Percentiles rank a stretch among this genome's conserved stretches.
Evolutionary conservation across 1,140 invertebrate genomes (phyloP).

Genomic region (Phocides pigmalion): DNA sequence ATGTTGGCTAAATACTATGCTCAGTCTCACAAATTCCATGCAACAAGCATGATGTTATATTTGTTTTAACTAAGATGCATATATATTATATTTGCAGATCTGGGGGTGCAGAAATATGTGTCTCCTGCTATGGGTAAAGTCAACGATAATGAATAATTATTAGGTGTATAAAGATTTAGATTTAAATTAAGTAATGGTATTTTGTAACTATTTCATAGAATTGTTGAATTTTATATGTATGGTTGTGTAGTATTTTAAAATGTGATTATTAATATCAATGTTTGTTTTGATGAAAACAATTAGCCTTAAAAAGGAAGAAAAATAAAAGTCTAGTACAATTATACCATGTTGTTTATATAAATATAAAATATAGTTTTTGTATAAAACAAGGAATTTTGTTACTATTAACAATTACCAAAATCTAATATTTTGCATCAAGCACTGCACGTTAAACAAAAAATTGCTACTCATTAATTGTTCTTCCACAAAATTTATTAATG

Average conservation of each 20-base stretch:
- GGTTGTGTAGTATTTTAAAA: not conserved
- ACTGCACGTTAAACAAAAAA: too few species aligned
- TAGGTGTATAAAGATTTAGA: not conserved
- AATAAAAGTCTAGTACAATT: slow-evolving; percentile 5
- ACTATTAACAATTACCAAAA: too few species aligned
- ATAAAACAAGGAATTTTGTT: too few species aligned
- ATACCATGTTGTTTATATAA: not conserved
- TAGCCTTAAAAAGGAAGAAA: not conserved
- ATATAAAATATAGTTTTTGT: not conserved
- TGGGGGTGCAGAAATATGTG: slow-evolving; percentile 60
- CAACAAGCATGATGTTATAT: too few species aligned
- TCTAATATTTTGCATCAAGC: too few species aligned
- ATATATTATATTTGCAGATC: slow-evolving; percentile 60
- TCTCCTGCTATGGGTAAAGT: slow-evolving; percentile 63
- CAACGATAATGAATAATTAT: not conserved
- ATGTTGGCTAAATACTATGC: too few species aligned
- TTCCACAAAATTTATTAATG: too few species aligned
- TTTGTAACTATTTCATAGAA: not conserved
- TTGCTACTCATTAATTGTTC: too few species aligned
- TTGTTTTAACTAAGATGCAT: not conserved
- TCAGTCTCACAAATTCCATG: too few species aligned
- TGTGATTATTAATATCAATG: not conserved
- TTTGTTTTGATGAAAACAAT: not conserved
- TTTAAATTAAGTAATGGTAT: not conserved
- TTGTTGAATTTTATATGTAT: not conserved